phyloP scores from a whole-genome alignment of 2,888 invertebrate genomes.

The Cylindroiulus punctatus region DNA sequence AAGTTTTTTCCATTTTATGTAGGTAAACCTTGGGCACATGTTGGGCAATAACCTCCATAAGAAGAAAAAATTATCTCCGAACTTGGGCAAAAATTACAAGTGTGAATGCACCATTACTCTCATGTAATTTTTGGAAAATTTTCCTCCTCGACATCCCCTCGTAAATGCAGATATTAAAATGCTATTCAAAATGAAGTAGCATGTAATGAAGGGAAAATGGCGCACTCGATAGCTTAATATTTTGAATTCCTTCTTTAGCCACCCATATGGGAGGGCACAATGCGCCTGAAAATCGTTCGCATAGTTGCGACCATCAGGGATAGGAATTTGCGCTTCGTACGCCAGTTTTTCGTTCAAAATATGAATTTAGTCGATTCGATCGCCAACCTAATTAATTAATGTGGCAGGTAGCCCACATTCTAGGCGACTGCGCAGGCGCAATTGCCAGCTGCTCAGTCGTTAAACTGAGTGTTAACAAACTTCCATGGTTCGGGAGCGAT shows the following conservation, averaged over 20 bases:
- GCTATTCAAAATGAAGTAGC: constrained; percentile 30
- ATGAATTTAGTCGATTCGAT: neutral
- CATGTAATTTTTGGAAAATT: neutral
- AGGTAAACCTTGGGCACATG: too few species aligned
- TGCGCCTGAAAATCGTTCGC: neutral
- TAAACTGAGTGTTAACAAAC: neutral
- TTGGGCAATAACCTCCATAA: too few species aligned
- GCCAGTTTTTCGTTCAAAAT: neutral
- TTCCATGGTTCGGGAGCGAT: neutral
- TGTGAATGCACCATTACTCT: too few species aligned
- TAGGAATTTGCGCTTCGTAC: constrained; percentile 11
- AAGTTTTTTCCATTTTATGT: too few species aligned
- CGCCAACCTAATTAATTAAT: constrained; percentile 8
- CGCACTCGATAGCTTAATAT: constrained; percentile 40
- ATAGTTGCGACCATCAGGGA: neutral
- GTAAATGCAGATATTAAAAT: constrained; percentile 42
- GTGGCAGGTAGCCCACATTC: constrained; percentile 19
- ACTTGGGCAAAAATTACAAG: too few species aligned
- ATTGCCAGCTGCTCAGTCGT: neutral
- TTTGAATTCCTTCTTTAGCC: constrained; percentile 1
- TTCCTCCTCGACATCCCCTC: neutral
- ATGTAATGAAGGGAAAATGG: constrained; percentile 19
- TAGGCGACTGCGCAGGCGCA: neutral
- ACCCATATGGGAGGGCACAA: neutral
- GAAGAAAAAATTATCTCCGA: too few species aligned